Evolutionary conservation across 2,888 invertebrate genomes (phyloP).

Genomic region (Notodonta ziczac): DNA sequence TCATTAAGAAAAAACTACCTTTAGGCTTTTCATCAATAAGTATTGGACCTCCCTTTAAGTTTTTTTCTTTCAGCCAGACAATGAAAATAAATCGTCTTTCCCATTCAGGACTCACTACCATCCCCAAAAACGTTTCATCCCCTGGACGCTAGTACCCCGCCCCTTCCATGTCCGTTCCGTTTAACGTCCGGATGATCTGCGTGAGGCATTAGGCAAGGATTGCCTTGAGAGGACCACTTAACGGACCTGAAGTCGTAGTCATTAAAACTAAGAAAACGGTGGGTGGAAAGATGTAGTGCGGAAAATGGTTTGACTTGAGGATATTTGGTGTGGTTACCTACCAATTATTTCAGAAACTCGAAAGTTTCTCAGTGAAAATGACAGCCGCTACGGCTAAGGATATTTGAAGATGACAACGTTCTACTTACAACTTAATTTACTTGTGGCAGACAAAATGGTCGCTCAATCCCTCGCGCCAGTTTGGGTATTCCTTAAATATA

Average conservation of each 20-base stretch:
- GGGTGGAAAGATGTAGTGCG: neutral
- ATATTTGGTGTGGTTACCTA: neutral
- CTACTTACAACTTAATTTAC: no score
- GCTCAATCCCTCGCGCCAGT: neutral
- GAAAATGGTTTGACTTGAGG: neutral
- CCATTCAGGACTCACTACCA: neutral
- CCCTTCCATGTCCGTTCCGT: conserved; percentile 54
- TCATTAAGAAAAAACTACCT: neutral
- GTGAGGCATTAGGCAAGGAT: conserved; percentile 44
- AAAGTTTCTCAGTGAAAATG: no score
- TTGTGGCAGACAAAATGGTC: neutral
- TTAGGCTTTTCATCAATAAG: neutral
- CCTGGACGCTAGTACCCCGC: conserved; percentile 38
- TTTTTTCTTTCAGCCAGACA: neutral
- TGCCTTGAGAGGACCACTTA: conserved; percentile 39
- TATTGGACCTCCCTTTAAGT: neutral
- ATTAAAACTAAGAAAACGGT: conserved; percentile 33
- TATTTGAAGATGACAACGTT: no score
- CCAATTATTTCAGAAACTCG: no score
- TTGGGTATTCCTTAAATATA: neutral
- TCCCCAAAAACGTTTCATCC: conserved; percentile 36
- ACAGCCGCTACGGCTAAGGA: no score
- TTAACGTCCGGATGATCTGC: conserved; percentile 62
- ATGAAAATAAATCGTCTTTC: conserved; percentile 2
- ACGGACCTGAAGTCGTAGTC: conserved; percentile 41